Evolutionary conservation across 2,888 invertebrate genomes (phyloP).

Genomic region (Hirtodrosophila duncani): DNA sequence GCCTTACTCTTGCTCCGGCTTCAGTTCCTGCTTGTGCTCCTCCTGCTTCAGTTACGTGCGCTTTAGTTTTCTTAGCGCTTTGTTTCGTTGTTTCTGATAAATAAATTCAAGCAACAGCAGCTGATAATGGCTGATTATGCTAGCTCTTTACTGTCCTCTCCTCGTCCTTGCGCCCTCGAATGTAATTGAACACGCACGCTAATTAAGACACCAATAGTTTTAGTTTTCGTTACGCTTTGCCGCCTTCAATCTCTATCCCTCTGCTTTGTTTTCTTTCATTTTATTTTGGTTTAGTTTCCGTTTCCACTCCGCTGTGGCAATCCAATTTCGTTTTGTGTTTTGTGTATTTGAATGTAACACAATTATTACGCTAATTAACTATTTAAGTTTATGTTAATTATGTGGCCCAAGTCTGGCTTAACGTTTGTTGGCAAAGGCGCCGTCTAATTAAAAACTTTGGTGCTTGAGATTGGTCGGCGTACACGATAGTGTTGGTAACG

Average conservation of each 20-base stretch:
- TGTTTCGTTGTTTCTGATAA: slow-evolving; percentile 37
- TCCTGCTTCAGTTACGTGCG: slow-evolving; percentile 5
- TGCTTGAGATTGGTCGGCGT: slow-evolving; percentile 3
- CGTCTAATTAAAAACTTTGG: slow-evolving; percentile 40
- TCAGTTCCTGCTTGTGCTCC: slow-evolving; percentile 1
- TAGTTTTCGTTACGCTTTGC: slow-evolving; percentile 46
- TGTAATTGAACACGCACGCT: slow-evolving; percentile 68
- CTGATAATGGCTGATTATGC: slow-evolving; percentile 61
- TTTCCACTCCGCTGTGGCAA: slow-evolving; percentile 20
- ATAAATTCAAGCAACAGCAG: slow-evolving; percentile 63
- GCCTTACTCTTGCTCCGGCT: slow-evolving; percentile 13
- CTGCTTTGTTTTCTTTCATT: slow-evolving; percentile 25
- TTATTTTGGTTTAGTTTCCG: slow-evolving; percentile 3
- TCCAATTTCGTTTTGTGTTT: slow-evolving; percentile 32
- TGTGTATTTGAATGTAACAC: slow-evolving; percentile 39
- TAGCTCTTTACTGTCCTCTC: not conserved
- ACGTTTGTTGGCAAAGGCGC: slow-evolving; percentile 18
- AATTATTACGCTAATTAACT: slow-evolving; percentile 70
- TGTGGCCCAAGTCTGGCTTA: slow-evolving; percentile 26
- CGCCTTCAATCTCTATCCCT: not conserved
- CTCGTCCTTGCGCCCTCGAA: slow-evolving; percentile 13
- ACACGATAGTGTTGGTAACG: not conserved
- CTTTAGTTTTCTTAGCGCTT: slow-evolving; percentile 3
- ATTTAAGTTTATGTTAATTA: slow-evolving; percentile 69
- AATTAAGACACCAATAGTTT: slow-evolving; percentile 70